Percentiles rank a stretch among this genome's conserved stretches.
phyloP scores from a whole-genome alignment of 2,113 vertebrate species.

The Phyllopteryx taeniolatus region DNA sequence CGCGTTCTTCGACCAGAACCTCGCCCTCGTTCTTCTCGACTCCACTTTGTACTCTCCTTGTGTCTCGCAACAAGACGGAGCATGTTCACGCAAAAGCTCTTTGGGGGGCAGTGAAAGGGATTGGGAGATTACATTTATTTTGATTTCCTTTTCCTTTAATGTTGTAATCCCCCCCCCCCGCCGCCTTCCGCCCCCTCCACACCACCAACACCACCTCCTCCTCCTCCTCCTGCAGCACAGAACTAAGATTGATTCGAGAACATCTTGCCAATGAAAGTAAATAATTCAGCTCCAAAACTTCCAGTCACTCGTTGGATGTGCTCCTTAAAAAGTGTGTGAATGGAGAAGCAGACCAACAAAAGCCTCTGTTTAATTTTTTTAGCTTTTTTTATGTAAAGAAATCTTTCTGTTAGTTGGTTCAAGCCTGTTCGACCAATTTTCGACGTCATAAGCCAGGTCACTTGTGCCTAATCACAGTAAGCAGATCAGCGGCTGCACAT shows the following conservation, averaged over 20 bases:
- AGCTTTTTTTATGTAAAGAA: background rate
- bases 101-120: conserved; percentile 54
- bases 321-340: background rate
- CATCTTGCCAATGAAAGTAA: conserved; percentile 49
- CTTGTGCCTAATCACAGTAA: conserved; percentile 56
- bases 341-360: background rate
- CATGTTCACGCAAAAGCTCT: conserved; percentile 77
- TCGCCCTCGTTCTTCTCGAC: conserved; percentile 32
- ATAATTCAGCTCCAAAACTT: conserved; percentile 43
- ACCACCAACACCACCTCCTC: background rate
- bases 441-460: conserved; percentile 45
- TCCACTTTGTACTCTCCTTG: conserved; percentile 53
- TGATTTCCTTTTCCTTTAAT: conserved; percentile 81
- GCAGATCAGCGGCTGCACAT: conserved; percentile 43
- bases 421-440: conserved; percentile 19
- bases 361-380: background rate
- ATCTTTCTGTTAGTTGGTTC: background rate
- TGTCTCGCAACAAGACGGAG: conserved; percentile 79
- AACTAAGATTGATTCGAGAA: conserved; percentile 51
- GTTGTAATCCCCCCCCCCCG: conserved; percentile 69
- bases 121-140: conserved; percentile 80
- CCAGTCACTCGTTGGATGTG: conserved; percentile 25
- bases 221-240: conserved; percentile 47
- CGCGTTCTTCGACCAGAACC: conserved; percentile 34
- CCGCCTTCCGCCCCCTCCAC: no score